phyloP scores from a whole-genome alignment of 2,888 invertebrate species.

The Nephrocerus scutellatus region DNA sequence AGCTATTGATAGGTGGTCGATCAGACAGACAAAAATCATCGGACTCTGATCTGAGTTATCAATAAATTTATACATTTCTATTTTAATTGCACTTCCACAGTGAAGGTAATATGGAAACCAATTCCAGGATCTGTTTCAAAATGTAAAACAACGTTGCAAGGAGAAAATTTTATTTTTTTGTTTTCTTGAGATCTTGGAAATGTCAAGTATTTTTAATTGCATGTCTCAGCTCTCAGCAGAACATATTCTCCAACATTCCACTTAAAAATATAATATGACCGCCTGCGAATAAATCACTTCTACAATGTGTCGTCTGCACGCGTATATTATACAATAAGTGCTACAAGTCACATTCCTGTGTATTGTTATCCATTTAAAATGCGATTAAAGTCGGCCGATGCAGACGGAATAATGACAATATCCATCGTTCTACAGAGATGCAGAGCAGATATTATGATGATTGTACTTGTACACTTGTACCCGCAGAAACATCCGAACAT shows the following conservation, averaged over 20 bases:
- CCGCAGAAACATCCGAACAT: conserved; percentile 23
- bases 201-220: conserved; percentile 33
- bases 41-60: too few relatives aligned
- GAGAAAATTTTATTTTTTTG: conserved; percentile 16
- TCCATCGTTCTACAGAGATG: background rate
- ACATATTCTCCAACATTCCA: conserved; percentile 4
- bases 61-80: too few relatives aligned
- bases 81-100: too few relatives aligned
- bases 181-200: conserved; percentile 24
- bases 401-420: background rate
- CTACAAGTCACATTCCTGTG: conserved; percentile 23
- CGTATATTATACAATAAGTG: too few relatives aligned
- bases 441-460: too few relatives aligned
- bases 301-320: conserved; percentile 1
- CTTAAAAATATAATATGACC: conserved; percentile 17
- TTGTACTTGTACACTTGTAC: too few relatives aligned
- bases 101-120: too few relatives aligned
- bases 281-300: conserved; percentile 17
- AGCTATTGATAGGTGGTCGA: too few relatives aligned
- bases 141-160: too few relatives aligned
- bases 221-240: background rate
- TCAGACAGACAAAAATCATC: too few relatives aligned
- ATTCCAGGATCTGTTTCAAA: too few relatives aligned
- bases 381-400: conserved; percentile 25
- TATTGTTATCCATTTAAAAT: conserved; percentile 30